Percentiles rank a stretch among this genome's conserved stretches.
Evolutionary conservation across 2,113 vertebrate species (phyloP).

Genomic region (Chlorodrepanis virens): DNA sequence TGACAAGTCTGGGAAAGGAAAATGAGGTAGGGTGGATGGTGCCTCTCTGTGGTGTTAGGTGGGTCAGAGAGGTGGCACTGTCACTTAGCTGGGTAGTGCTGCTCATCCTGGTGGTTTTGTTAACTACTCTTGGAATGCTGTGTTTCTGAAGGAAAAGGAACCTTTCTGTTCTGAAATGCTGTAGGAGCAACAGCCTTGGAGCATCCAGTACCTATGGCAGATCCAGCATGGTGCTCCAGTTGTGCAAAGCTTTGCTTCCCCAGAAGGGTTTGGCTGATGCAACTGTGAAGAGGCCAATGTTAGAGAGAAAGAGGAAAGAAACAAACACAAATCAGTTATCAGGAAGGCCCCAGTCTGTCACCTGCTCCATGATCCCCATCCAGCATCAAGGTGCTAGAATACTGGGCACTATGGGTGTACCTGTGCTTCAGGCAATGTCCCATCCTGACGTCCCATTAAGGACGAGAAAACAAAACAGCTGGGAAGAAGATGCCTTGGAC

Average conservation of each 20-base stretch:
- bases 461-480: background rate
- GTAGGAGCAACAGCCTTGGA: background rate
- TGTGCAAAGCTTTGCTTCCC: background rate
- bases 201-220: background rate
- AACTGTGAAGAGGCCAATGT: background rate
- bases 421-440: background rate
- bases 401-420: background rate
- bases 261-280: background rate
- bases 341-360: background rate
- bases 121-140: background rate
- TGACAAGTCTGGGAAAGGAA: background rate
- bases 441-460: background rate
- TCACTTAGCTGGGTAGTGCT: background rate
- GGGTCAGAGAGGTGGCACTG: background rate
- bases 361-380: background rate
- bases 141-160: background rate
- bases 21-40: background rate
- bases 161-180: background rate
- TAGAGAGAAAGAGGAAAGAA: background rate
- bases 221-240: background rate
- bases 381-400: background rate
- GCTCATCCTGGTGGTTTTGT: accelerated
- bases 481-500: background rate
- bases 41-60: background rate
- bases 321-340: background rate